Percentiles rank a stretch among this genome's conserved stretches.
These are phyloP conservation scores for Colius striatus DNA, from an alignment of 2,113 vertebrate genomes.

Conservation along the genomic window DNA sequence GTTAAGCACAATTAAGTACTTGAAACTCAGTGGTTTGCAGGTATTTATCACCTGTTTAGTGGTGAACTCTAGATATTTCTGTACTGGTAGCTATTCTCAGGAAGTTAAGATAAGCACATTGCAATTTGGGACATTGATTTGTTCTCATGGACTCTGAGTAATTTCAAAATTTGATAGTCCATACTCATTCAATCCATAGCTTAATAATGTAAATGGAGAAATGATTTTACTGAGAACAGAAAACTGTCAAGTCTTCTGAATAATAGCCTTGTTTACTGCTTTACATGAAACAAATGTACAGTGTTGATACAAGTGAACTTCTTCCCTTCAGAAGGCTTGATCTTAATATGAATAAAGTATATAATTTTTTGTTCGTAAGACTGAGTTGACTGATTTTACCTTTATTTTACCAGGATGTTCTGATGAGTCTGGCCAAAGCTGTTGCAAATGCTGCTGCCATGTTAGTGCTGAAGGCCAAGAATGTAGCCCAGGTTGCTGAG, in stretches of 20 bases:
- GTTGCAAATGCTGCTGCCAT: constrained; percentile 98
- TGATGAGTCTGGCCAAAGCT: constrained; percentile 98
- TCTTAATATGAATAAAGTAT: background rate
- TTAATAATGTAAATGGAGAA: background rate
- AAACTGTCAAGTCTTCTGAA: background rate
- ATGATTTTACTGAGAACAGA: background rate
- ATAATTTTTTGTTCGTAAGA: background rate
- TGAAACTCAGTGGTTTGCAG: background rate
- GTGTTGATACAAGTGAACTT: background rate
- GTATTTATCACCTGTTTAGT: background rate
- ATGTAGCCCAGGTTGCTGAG: constrained; percentile 95
- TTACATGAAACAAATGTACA: background rate
- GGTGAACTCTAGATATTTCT: background rate
- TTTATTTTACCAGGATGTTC: constrained; percentile 84
- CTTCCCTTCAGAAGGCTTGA: background rate
- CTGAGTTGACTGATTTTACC: background rate
- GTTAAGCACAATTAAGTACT: background rate
- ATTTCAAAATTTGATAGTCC: background rate
- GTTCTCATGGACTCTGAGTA: background rate
- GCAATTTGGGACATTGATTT: background rate
- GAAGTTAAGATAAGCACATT: background rate
- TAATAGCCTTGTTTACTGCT: background rate
- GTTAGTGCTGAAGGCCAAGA: constrained; percentile 98
- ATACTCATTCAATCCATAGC: background rate
- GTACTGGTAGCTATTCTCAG: background rate